Conservation (phyloP, 2,113 vertebrate species). For the Cyprinodon brontotheroides region DNA sequence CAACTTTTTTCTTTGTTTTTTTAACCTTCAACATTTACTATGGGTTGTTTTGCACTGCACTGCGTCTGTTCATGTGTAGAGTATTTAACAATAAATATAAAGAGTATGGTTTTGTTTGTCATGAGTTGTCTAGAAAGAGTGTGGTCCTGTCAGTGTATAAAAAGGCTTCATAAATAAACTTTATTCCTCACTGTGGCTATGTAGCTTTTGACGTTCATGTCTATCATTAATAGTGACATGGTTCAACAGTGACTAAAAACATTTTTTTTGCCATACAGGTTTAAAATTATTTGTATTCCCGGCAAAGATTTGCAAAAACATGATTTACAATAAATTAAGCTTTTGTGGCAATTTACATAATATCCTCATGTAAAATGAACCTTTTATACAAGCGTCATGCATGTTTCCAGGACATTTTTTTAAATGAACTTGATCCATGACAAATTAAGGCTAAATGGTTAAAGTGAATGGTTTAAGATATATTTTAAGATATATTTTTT, state of each 20-base stretch:
- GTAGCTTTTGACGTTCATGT: neutral
- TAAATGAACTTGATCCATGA: too few relatives aligned
- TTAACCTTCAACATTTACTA: neutral
- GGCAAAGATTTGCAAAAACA: neutral
- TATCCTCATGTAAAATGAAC: neutral
- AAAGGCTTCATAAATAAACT: too few relatives aligned
- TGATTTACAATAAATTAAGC: neutral
- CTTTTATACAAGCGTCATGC: neutral
- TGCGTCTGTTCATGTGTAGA: neutral
- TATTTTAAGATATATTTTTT: too few relatives aligned
- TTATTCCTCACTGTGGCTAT: too few relatives aligned
- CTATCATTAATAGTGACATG: conserved; percentile 45
- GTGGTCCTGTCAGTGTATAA: neutral
- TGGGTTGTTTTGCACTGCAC: neutral
- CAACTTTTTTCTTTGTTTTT: neutral
- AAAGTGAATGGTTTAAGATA: too few relatives aligned
- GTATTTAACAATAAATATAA: neutral
- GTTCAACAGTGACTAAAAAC: conserved; percentile 7
- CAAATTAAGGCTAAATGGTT: too few relatives aligned
- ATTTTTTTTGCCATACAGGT: neutral
- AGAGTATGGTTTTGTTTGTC: neutral
- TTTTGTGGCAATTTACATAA: neutral
- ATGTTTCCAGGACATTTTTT: too few relatives aligned
- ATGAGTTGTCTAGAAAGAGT: neutral
- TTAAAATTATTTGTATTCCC: neutral